Base-by-base conservation (phyloP, 53 echinoderm and acorn worm species). In the Paracentrotus lividus region DNA sequence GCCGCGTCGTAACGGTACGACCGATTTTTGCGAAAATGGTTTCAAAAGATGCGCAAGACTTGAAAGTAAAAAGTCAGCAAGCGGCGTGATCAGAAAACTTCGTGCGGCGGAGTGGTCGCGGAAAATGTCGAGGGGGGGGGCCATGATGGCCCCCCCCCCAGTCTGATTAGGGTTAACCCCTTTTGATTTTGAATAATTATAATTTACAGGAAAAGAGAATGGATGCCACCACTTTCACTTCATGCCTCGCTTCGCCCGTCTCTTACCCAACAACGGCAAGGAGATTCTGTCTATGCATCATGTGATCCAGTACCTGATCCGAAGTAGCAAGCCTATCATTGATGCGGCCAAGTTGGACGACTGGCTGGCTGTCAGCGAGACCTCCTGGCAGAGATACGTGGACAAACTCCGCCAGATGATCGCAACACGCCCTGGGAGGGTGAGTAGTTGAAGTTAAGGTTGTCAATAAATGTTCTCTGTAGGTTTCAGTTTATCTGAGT, bases 281-380 rank as follows among this genome's bases (percentile, higher is more conserved):
- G 99, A 99, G 92, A 96, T 99, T 61, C 94, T 99, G 15, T 99
- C 99, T 53, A 99, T 99, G 99, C 99, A 99, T 69, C 99, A 99
- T 8, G 99, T 96, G n/a, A 93, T 96, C 77, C 78, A 75, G 67
- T 92, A 95, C 27, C 65, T 97, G 57, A 85, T 97, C 4, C 66
- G 75, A 42, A 96, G 93, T 85, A 96, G 94, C 49, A 94, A 89
- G 40, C 96, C 96, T 0, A 93, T 99, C 68, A 86, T 97, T 1
- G 94, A 96, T 21, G 88, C 91, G 20, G 91, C 95, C 53, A 95
- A 96, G 65, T 92, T 99, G 43, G 94, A 92, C 20, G 90, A 88
- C 0, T 96, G 96, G 94, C 86, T 94, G 86, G 90, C 96, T 18
- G 92, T 94, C 65, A 95, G 96, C 42, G 93, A 90, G 86, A 89